Evolutionary conservation across 2,797 vertebrate species (phyloP).

Genomic region (Tokudaia tokunoshimensis): DNA sequence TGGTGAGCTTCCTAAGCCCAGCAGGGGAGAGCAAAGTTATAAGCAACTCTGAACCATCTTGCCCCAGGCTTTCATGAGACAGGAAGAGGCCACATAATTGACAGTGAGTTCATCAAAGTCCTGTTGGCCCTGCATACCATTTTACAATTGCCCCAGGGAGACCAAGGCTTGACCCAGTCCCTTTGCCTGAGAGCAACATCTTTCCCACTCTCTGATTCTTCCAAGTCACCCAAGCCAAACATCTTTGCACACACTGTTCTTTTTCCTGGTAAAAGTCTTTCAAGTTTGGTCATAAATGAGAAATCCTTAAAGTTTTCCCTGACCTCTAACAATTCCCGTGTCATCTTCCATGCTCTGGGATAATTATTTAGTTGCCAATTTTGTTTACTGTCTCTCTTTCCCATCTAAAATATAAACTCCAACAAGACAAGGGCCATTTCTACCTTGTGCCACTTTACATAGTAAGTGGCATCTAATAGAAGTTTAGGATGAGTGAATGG

Average conservation of each 20-base stretch:
- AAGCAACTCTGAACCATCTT: conserved; percentile 15
- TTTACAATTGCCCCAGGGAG: background rate
- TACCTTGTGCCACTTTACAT: background rate
- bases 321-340: background rate
- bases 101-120: conserved; percentile 63
- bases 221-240: background rate
- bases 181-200: background rate
- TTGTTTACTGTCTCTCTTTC: background rate
- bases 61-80: conserved; percentile 22
- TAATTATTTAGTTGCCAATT: background rate
- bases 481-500: background rate
- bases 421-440: background rate
- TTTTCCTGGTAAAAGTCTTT: conserved; percentile 19
- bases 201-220: background rate
- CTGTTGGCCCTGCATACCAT: background rate
- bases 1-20: background rate
- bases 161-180: background rate
- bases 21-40: conserved; percentile 31
- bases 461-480: background rate
- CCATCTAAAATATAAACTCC: background rate
- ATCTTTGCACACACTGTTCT: background rate
- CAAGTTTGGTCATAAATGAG: background rate
- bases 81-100: conserved; percentile 22
- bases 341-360: background rate
- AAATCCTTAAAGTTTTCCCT: conserved; percentile 15